Evolutionary conservation across 2,113 vertebrate genomes (phyloP).

Genomic region (Zeus faber): DNA sequence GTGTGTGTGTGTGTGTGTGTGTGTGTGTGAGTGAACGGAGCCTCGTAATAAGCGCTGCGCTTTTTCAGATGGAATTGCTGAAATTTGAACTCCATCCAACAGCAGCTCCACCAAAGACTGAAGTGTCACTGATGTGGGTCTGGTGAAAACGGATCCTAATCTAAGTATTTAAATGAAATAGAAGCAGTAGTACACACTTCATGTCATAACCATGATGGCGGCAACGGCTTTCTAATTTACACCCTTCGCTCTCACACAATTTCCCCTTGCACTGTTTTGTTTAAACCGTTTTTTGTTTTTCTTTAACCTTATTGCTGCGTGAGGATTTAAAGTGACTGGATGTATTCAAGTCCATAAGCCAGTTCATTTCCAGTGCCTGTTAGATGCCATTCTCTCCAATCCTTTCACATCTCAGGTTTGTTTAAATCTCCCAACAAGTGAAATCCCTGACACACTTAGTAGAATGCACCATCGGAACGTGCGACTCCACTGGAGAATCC

Average conservation of each 20-base stretch:
- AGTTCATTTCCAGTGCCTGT: slow-evolving; percentile 42
- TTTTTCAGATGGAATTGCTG: slow-evolving; percentile 61
- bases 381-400: slow-evolving; percentile 48
- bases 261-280: slow-evolving; percentile 5
- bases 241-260: neutral
- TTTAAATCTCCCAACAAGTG: slow-evolving; percentile 37
- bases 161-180: slow-evolving; percentile 13
- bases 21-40: slow-evolving; percentile 58
- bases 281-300: slow-evolving; percentile 9
- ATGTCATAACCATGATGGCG: neutral
- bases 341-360: slow-evolving; percentile 18
- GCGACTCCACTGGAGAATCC: slow-evolving; percentile 20
- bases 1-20: slow-evolving; percentile 2
- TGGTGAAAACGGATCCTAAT: slow-evolving; percentile 11
- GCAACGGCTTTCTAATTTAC: neutral
- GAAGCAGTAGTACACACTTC: neutral
- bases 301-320: slow-evolving; percentile 19
- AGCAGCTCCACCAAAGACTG: slow-evolving; percentile 65
- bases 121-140: slow-evolving; percentile 31
- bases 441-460: slow-evolving; percentile 25
- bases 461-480: slow-evolving; percentile 22
- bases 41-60: slow-evolving; percentile 62
- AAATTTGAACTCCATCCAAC: slow-evolving; percentile 56
- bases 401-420: slow-evolving; percentile 54
- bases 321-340: slow-evolving; percentile 32